Evolutionary conservation across 2,797 vertebrate genomes (phyloP), one percentile per base, ranked within the genome.

Genomic region (Lerista edwardsae): DNA sequence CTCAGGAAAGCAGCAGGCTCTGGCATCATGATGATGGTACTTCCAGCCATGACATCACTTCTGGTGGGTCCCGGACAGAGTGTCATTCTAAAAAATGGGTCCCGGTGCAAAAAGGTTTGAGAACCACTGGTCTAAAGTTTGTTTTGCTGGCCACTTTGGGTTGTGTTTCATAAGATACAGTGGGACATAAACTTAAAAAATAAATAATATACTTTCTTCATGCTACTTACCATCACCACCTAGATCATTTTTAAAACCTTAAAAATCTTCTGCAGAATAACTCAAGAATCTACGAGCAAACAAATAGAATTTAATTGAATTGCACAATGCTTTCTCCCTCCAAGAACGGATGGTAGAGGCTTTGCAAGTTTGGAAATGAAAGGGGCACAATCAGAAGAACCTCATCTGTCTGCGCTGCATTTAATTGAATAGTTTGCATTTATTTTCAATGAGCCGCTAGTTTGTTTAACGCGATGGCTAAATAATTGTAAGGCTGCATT

Each of bases 401-500:
- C 75, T 85, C 83, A 84, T 87, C 91, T 86, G 85, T 82, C 47
- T 59, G 69, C 82, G 61, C 88, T 91, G 83, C 71, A 89, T 89
- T 84, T 90, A 91, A 94, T 86, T 91, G 88, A 94, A 93, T 91
- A 80, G 87, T 92, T 67, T 84, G 84, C 82, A 90, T 93, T 87
- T 90, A 92, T 93, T 93, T 94, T 94, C 92, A 93, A 93, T 90
- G 88, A 91, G 92, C 85, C 91, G 75, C 91, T 93, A 69, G 0
- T 93, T 94, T 92, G 87, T 92, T 94, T 94, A 94, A 94, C 84
- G 73, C 55, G 86, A 92, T 86, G 90, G 84, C 88, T 86, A 93
- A 82, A 75, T 89, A 89, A 91, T 91, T 89, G 87, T 69, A 67
- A 85, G 80, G 71, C 85, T 62, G 88, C 88, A 81, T 91, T 93